A percentile compares a stretch with the other conserved stretches of the same genome.
Conservation (phyloP, 2,797 vertebrate species). For the Leuciscus waleckii region DNA sequence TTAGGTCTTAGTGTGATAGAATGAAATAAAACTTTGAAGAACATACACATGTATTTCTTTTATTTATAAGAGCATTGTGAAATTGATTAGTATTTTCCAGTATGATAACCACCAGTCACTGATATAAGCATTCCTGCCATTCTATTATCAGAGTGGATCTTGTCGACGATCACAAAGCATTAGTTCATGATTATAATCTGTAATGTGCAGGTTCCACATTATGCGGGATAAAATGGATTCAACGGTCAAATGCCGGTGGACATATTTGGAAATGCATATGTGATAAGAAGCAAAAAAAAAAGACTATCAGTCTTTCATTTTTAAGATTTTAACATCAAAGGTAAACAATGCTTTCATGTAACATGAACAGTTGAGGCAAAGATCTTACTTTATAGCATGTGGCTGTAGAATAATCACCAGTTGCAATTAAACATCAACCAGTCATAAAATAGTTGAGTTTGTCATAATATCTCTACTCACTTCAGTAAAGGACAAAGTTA, state of each 20-base stretch:
- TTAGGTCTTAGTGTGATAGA: slow-evolving; percentile 83
- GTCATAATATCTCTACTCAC: slow-evolving; percentile 38
- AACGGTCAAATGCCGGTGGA: not conserved
- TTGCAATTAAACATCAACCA: slow-evolving; percentile 2
- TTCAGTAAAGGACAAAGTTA: slow-evolving; percentile 39
- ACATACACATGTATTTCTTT: slow-evolving; percentile 58
- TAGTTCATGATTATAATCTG: not conserved
- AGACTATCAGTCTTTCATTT: slow-evolving; percentile 6
- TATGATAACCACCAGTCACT: slow-evolving; percentile 9
- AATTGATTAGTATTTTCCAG: not conserved
- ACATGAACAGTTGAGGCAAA: slow-evolving; percentile 22
- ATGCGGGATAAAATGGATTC: slow-evolving; percentile 1
- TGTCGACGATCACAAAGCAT: not conserved
- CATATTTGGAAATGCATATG: slow-evolving; percentile 14
- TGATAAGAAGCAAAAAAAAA: not conserved
- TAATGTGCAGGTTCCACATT: not conserved
- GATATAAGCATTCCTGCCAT: not conserved
- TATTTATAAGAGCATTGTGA: slow-evolving; percentile 43
- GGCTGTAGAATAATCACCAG: not conserved
- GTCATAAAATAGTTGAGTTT: slow-evolving; percentile 27
- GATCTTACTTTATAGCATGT: slow-evolving; percentile 14
- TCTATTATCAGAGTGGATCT: slow-evolving; percentile 6
- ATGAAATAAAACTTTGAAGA: slow-evolving; percentile 75
- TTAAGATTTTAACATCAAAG: slow-evolving; percentile 8
- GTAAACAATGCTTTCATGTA: slow-evolving; percentile 5